phyloP scores from a whole-genome alignment of 2,113 vertebrate genomes.

The Engraulis encrasicolus region DNA sequence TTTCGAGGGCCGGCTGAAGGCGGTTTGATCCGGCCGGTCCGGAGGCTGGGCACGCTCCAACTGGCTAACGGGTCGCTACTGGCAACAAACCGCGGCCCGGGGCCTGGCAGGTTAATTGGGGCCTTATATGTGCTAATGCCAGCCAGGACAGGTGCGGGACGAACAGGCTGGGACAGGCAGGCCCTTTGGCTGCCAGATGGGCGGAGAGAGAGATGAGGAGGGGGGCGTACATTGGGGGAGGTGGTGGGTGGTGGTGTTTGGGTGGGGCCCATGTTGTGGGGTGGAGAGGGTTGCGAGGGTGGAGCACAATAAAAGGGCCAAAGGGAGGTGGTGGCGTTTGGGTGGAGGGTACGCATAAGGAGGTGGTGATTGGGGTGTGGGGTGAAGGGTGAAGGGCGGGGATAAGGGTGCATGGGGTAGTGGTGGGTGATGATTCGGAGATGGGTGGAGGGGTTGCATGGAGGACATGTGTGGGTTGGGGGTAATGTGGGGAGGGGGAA shows the following conservation, averaged over 20 bases:
- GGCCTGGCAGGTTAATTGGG: conserved; percentile 39
- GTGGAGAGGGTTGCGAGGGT: conserved; percentile 13
- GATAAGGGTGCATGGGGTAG: too few relatives aligned
- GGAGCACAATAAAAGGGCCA: too few relatives aligned
- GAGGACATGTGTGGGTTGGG: too few relatives aligned
- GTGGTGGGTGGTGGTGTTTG: conserved; percentile 23
- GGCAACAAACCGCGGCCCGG: conserved; percentile 17
- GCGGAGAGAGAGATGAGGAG: not conserved
- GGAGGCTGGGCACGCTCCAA: conserved; percentile 56
- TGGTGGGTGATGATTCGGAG: too few relatives aligned
- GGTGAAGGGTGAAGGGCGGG: not conserved
- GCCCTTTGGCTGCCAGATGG: conserved; percentile 8
- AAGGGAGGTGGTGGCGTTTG: conserved; percentile 27
- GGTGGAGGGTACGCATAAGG: conserved; percentile 24
- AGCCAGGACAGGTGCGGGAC: conserved; percentile 64
- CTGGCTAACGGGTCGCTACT: conserved; percentile 23
- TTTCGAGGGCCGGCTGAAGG: conserved; percentile 35
- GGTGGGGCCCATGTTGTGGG: too few relatives aligned
- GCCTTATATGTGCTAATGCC: conserved; percentile 48
- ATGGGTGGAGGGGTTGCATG: too few relatives aligned
- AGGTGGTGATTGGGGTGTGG: not conserved
- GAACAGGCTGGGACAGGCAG: conserved; percentile 58
- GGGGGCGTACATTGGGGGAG: conserved; percentile 44
- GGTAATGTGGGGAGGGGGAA: too few relatives aligned
- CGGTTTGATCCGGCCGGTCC: conserved; percentile 48